A percentile compares a stretch with the other conserved stretches of the same genome.
Evolutionary conservation across 1,140 invertebrate genomes (phyloP).

Genomic region (Glossosoma conforme): DNA sequence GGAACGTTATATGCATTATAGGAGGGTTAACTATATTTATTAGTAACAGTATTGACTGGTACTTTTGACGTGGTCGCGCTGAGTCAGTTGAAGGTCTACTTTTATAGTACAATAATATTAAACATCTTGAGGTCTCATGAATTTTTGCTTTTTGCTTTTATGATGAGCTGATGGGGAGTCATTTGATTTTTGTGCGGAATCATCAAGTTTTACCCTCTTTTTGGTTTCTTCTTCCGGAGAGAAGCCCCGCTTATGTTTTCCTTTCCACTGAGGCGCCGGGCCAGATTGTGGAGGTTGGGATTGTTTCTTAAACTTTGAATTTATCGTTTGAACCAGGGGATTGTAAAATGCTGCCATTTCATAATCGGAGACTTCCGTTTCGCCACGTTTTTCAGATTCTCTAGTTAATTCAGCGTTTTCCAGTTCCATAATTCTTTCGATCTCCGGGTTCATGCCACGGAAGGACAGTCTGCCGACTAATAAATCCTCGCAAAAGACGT

Average conservation of each 20-base stretch:
- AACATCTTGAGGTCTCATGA: slow-evolving; percentile 15
- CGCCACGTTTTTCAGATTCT: slow-evolving; percentile 34
- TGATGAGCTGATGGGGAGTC: slow-evolving; percentile 3
- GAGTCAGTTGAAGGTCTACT: too few species aligned
- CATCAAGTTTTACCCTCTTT: too few species aligned
- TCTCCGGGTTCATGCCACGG: slow-evolving; percentile 83
- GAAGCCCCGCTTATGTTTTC: slow-evolving; percentile 7
- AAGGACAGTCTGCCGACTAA: slow-evolving; percentile 78
- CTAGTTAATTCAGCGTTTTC: slow-evolving; percentile 33
- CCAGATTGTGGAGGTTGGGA: not conserved
- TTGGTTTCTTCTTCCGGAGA: slow-evolving; percentile 10
- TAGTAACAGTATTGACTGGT: too few species aligned
- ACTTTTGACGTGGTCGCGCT: too few species aligned
- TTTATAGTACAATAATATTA: too few species aligned
- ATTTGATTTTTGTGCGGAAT: too few species aligned
- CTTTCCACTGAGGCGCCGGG: not conserved
- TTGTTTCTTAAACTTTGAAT: slow-evolving; percentile 20
- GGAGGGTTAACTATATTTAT: too few species aligned
- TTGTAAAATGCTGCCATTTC: slow-evolving; percentile 56
- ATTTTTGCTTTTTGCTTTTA: slow-evolving; percentile 17
- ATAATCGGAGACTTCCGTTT: slow-evolving; percentile 61
- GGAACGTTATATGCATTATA: too few species aligned
- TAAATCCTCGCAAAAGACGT: slow-evolving; percentile 67
- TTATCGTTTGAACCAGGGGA: slow-evolving; percentile 22
- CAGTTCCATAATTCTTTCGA: slow-evolving; percentile 69